A percentile compares a stretch with the other conserved stretches of the same genome.
Conservation (phyloP, 2,797 vertebrate genomes). For the Myotis pilosus region DNA sequence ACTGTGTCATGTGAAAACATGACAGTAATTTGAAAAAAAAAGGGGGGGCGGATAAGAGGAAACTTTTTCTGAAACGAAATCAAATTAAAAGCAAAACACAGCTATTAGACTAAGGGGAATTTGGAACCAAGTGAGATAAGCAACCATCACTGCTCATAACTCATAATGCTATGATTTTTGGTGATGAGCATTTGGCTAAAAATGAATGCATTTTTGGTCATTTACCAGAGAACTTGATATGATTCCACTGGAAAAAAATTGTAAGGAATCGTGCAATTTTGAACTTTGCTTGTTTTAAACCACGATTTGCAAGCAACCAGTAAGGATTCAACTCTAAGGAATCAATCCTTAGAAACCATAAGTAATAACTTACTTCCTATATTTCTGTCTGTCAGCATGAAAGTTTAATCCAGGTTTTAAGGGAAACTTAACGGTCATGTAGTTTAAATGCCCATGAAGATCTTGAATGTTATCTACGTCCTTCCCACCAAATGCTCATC, state of each 20-base stretch:
- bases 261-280: background rate
- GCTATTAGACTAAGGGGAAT: background rate
- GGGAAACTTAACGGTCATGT: background rate
- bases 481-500: background rate
- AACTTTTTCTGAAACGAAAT: background rate
- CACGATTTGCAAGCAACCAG: background rate
- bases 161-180: background rate
- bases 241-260: background rate
- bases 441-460: background rate
- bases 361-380: background rate
- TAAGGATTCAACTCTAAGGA: background rate
- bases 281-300: slow-evolving; percentile 41
- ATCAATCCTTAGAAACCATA: background rate
- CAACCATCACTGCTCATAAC: background rate
- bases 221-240: background rate
- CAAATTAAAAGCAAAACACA: slow-evolving; percentile 24
- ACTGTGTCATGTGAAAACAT: slow-evolving; percentile 9
- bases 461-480: background rate
- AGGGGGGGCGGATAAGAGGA: background rate
- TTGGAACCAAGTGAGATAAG: background rate
- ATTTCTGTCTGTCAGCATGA: background rate
- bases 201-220: background rate
- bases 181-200: slow-evolving; percentile 13
- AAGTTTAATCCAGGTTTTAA: background rate
- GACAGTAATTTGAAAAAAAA: background rate